These are phyloP conservation scores for Pogonognathellus flavescens DNA, from an alignment of 1,140 invertebrate species.

Conservation along the genomic window DNA sequence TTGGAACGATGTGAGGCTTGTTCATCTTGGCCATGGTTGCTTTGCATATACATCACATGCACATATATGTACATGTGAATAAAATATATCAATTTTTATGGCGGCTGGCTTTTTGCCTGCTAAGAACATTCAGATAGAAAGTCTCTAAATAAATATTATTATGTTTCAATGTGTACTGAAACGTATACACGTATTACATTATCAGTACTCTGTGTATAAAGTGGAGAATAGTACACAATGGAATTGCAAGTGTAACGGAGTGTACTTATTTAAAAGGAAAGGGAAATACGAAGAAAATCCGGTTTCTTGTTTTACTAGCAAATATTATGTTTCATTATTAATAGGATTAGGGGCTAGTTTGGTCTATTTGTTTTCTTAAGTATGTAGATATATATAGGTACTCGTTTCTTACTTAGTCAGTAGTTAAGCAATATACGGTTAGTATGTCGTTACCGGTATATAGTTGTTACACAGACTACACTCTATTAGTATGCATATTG, in stretches of 20 bases:
- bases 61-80: constrained; percentile 16
- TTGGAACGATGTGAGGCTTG: not conserved
- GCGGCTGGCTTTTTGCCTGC: constrained; percentile 31
- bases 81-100: constrained; percentile 51
- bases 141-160: not conserved
- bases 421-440: no score
- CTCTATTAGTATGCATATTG: constrained; percentile 30
- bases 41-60: constrained; percentile 29
- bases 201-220: no score
- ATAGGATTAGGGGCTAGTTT: constrained; percentile 4
- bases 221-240: no score
- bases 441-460: not conserved
- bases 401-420: not conserved
- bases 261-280: not conserved
- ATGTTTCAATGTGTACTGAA: not conserved
- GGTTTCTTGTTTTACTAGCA: not conserved
- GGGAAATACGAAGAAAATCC: not conserved
- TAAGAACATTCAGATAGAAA: constrained; percentile 25
- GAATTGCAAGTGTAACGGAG: no score
- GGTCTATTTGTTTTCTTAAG: constrained; percentile 12
- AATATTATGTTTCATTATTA: constrained; percentile 14
- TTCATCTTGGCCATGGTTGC: not conserved
- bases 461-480: not conserved
- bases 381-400: not conserved
- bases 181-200: no score